A percentile compares a stretch with the other conserved stretches of the same genome.
Evolutionary conservation across 2,797 vertebrate species (phyloP).

Genomic region (Moxostoma hubbsi): DNA sequence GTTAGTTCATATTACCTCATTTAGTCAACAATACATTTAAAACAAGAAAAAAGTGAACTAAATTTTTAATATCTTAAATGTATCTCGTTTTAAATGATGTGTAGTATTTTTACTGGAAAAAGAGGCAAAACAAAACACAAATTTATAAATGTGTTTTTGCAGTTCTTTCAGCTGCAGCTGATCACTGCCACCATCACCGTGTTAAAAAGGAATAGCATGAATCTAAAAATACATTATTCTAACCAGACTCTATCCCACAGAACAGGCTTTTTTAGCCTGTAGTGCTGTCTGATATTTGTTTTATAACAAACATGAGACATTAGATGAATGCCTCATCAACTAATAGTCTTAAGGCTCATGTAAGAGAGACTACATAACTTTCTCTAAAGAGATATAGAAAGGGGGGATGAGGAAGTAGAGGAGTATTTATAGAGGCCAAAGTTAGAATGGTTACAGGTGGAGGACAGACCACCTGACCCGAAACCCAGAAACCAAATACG

Average conservation of each 20-base stretch:
- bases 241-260: not conserved
- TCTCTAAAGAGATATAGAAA: constrained; percentile 33
- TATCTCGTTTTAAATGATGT: no score
- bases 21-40: no score
- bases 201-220: not conserved
- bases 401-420: not conserved
- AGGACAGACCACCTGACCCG: constrained; percentile 60
- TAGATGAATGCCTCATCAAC: constrained; percentile 1
- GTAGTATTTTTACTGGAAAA: no score
- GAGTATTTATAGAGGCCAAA: constrained; percentile 66
- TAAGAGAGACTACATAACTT: no score
- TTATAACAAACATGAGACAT: constrained; percentile 7
- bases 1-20: no score
- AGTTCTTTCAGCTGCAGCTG: no score
- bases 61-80: no score
- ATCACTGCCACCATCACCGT: no score
- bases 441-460: constrained; percentile 66
- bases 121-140: no score
- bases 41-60: no score
- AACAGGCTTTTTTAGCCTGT: not conserved
- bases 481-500: constrained; percentile 55
- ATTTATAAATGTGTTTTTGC: no score
- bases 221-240: constrained; percentile 5
- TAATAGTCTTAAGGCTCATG: constrained; percentile 1
- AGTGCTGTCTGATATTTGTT: not conserved